Evolutionary conservation across 1,140 invertebrate species (phyloP).

Genomic region (Holotrichia oblita): DNA sequence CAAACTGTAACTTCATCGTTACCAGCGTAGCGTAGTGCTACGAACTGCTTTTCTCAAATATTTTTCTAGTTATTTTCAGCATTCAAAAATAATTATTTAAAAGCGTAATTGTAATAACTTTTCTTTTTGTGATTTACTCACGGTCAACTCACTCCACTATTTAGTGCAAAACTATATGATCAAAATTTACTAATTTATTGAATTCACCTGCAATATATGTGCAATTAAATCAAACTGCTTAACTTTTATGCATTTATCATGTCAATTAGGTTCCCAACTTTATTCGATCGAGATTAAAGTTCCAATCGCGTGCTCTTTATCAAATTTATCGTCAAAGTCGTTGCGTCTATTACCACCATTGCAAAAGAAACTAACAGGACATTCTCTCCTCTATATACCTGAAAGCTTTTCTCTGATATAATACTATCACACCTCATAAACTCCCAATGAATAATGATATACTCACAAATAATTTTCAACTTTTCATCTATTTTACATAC

Average conservation of each 20-base stretch:
- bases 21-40: not conserved
- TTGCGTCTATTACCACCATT: not conserved
- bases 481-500: not conserved
- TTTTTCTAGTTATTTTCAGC: not conserved
- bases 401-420: not conserved
- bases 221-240: not conserved
- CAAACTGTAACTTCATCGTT: not conserved
- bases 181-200: not conserved
- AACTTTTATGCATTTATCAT: not conserved
- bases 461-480: slow-evolving; percentile 7
- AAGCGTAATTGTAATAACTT: no score
- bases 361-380: no score
- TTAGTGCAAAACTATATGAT: not conserved
- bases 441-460: not conserved
- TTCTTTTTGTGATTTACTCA: no score
- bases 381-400: no score
- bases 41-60: not conserved
- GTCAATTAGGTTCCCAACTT: not conserved
- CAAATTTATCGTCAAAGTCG: not conserved
- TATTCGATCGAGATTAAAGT: not conserved
- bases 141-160: no score
- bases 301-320: not conserved
- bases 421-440: not conserved
- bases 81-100: no score
- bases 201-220: not conserved